Base-by-base conservation (phyloP, 2,888 invertebrate species). In the Dasysyrphus tricinctus region DNA sequence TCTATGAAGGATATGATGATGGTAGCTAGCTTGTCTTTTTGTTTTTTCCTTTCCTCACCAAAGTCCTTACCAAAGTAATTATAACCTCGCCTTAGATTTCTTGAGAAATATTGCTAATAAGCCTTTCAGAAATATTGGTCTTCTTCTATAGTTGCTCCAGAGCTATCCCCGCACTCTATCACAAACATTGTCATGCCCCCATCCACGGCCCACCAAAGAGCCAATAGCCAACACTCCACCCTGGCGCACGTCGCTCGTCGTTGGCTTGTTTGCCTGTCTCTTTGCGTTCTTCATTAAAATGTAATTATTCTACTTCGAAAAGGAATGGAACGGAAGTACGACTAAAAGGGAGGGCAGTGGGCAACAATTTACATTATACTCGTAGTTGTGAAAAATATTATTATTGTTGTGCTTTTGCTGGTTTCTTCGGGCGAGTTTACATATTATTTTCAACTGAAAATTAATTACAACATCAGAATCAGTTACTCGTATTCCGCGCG, bases 231-330 rank as follows among this genome's bases (percentile, higher is more conserved):
- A 54, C 6, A 5, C 3, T 5, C 14, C 14, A 29, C 9, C 14
- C 0, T 5, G 7, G 2, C 29, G 7, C 34, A 12, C 59, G 19
- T 39, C 4, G 39, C 39, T n/a, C 42, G 49, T 49, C 59, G 57
- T 1, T 54, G 69, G 51, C n/a, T 19, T 14, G 63, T 49, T 69
- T 42, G 42, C 24, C 14, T 39, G 56, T 61, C 67, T 77, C 67
- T 61, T 42, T 56, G 61, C 69, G 76, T 77, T 80, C 85, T 85
- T 85, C 85, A 85, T 85, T 85, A 80, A 85, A 85, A 85, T 85
- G 74, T 80, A 85, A 85, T 85, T 85, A 85, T 85, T 80, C 85
- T 77, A 80, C 85, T 80, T 78, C 24, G 74, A 29, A 61, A 59
- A 44, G 65, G 80, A 29, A 54, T 51, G 39, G 39, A 39, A 74